These are phyloP conservation scores for Drosophila kohkoa DNA, from an alignment of 1,140 invertebrate species.

Conservation along the genomic window DNA sequence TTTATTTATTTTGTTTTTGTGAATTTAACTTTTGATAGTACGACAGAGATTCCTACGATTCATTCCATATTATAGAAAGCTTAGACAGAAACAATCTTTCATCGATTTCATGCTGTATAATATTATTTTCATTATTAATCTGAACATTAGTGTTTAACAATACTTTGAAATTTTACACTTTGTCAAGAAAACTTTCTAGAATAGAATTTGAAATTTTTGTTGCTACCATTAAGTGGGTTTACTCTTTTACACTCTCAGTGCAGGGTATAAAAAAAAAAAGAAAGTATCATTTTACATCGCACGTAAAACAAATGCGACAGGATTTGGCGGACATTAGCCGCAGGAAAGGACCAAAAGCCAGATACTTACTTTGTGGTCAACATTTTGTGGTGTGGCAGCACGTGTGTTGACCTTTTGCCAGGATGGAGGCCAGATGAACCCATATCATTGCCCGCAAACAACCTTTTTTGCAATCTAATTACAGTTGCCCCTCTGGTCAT, in stretches of 20 bases:
- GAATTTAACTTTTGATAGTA: too few relatives aligned
- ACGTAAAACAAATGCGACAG: slow-evolving; percentile 72
- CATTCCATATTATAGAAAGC: too few relatives aligned
- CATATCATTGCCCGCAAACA: slow-evolving; percentile 43
- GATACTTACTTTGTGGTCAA: slow-evolving; percentile 57
- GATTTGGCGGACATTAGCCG: slow-evolving; percentile 73
- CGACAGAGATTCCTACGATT: too few relatives aligned
- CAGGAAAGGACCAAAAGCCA: slow-evolving; percentile 43
- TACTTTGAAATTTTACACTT: too few relatives aligned
- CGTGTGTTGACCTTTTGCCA: slow-evolving; percentile 35
- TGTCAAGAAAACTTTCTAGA: too few relatives aligned
- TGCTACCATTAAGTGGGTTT: not conserved
- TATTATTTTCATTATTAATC: too few relatives aligned
- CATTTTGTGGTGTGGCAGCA: slow-evolving; percentile 30
- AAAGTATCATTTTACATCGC: slow-evolving; percentile 52
- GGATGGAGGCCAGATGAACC: slow-evolving; percentile 29
- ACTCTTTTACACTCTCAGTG: not conserved
- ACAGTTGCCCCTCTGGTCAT: slow-evolving; percentile 31
- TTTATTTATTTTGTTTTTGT: too few relatives aligned
- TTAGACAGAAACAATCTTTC: too few relatives aligned
- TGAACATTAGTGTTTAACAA: too few relatives aligned
- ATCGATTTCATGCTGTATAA: too few relatives aligned
- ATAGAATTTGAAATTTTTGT: too few relatives aligned
- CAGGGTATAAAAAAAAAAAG: slow-evolving; percentile 16
- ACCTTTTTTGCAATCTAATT: slow-evolving; percentile 76